phyloP scores from a whole-genome alignment of 2,797 vertebrate genomes.

The Sciurus vulgaris region DNA sequence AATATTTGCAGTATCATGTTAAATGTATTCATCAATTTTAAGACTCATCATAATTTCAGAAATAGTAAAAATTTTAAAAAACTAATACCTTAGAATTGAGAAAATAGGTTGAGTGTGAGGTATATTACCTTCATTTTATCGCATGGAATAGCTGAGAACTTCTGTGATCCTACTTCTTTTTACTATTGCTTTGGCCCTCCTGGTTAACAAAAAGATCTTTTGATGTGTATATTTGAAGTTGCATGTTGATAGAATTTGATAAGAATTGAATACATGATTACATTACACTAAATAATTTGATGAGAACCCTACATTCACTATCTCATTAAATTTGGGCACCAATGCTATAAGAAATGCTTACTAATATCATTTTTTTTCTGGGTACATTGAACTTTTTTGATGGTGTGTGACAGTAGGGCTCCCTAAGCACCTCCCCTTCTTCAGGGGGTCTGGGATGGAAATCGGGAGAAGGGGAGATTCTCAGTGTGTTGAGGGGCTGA shows the following conservation, averaged over 20 bases:
- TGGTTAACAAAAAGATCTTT: background rate
- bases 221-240: background rate
- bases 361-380: background rate
- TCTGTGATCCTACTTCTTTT: background rate
- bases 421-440: no score
- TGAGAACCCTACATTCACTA: background rate
- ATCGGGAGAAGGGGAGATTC: no score
- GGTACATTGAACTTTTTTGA: no score
- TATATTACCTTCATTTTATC: background rate
- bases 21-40: background rate
- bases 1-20: background rate
- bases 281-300: background rate
- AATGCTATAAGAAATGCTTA: background rate
- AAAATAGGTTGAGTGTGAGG: background rate
- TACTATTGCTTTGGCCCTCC: background rate
- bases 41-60: background rate
- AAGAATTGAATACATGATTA: background rate
- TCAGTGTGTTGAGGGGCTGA: no score
- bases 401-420: no score
- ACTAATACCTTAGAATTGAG: background rate
- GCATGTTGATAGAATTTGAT: background rate
- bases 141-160: background rate
- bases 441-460: no score
- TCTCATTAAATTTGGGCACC: background rate
- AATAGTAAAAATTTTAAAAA: background rate